Conservation (phyloP, 37 sponge, comb jelly and placozoan species). For the Theonella swinhoei region DNA sequence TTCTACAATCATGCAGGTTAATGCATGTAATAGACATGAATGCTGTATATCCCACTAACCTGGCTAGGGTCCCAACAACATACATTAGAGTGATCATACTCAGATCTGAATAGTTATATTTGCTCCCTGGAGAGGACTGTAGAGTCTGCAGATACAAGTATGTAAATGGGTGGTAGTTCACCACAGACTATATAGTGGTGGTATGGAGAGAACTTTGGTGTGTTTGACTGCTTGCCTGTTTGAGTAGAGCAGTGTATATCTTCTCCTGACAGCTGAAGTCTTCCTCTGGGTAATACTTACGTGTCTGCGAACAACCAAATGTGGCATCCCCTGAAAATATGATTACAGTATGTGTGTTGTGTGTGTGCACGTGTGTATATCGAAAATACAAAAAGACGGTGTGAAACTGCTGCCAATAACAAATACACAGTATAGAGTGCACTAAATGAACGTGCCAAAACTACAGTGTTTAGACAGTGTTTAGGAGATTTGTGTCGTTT, state of each 20-base stretch:
- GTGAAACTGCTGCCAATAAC: no score
- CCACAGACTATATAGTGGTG: no score
- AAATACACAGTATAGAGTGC: no score
- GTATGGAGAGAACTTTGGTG: background rate
- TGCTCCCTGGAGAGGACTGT: constrained; percentile 5
- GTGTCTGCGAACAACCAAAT: constrained; percentile 27
- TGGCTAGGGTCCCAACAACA: constrained; percentile 24
- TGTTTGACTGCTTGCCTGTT: background rate
- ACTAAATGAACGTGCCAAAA: no score
- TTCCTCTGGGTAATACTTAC: constrained; percentile 22
- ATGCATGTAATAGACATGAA: background rate
- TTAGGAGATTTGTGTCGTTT: no score
- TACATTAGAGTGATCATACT: constrained; percentile 40
- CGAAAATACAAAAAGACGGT: no score
- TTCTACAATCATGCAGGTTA: background rate
- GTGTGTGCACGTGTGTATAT: no score
- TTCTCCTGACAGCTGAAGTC: constrained; percentile 22
- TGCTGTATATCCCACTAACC: background rate
- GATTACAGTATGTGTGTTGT: no score
- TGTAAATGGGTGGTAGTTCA: no score
- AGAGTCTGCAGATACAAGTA: constrained; percentile 7
- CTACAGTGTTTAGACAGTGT: no score
- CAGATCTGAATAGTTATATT: constrained; percentile 25
- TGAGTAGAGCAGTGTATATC: constrained; percentile 8
- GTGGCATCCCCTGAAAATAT: constrained; percentile 9